Base-by-base conservation (phyloP, 2,888 invertebrate species). In the Cephalotes varians region DNA sequence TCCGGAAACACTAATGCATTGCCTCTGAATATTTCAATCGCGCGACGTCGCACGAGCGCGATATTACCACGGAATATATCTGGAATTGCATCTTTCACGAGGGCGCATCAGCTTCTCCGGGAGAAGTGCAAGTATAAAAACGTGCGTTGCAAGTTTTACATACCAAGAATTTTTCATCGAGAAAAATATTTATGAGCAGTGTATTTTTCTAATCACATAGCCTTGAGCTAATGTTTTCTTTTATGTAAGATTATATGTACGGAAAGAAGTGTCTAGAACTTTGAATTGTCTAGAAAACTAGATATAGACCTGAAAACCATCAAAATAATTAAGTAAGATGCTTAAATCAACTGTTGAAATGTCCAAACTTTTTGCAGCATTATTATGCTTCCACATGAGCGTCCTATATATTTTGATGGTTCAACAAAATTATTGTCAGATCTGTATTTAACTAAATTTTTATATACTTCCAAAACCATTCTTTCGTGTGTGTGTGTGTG, bases 11-110 rank as follows among this genome's bases (percentile, higher is more conserved):
- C 51, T 76, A 65, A 65, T 76, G 51, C 40, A 76, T 65, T 40
- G 51, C 28, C 15, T 25, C 12, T 76, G 28, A 76, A 67, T 67
- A 65, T 76, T 76, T 76, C 51, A 65, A 49, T 40, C 37, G 73
- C 31, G 25, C 18, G 25, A 4, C 60, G 15, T 12, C 51, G 37
- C n/a, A 5, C 51, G 31, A 62, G 7, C 37, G 15, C 34, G n/a
- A 1, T 51, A 40, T 65, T 54, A 67, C 10, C 15, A 21, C 3
- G 40, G 21, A 34, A 51, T 28, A 67, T 40, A 54, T 40, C 40
- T 28, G 40, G 4, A 67, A 54, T 67, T 77, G 67, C 40, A 54
- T 54, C 18, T 40, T 54, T 67, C 51, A 54, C 28, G 67, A 74
- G 25, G 21, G 62, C 28, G 21, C 76, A 25, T 49, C 49, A 47